Percentiles rank a stretch among this genome's conserved stretches.
Evolutionary conservation across 2,888 invertebrate genomes (phyloP).

Genomic region (Drosophila infuscata): DNA sequence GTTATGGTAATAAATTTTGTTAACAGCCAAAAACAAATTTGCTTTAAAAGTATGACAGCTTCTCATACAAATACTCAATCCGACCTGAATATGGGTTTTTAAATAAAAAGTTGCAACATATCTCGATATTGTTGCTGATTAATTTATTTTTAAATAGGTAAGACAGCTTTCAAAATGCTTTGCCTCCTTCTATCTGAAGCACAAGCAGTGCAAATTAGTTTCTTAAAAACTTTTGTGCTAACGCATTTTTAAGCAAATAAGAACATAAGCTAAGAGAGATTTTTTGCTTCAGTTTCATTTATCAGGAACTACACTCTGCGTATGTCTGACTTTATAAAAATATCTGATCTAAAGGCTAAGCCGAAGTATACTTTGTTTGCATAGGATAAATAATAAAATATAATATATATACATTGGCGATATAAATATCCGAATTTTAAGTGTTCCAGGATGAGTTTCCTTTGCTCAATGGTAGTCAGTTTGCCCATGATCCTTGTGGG

Average conservation of each 20-base stretch:
- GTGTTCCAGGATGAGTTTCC: too few relatives aligned
- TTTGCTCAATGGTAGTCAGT: too few relatives aligned
- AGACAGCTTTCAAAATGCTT: not conserved
- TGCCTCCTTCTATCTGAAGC: too few relatives aligned
- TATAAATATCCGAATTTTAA: too few relatives aligned
- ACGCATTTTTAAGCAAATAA: not conserved
- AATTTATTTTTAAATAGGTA: not conserved
- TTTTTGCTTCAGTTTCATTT: not conserved
- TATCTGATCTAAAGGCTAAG: not conserved
- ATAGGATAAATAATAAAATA: not conserved
- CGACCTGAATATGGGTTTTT: not conserved
- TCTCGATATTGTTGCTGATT: not conserved
- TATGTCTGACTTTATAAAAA: not conserved
- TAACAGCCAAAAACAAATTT: not conserved
- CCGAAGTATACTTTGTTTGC: not conserved
- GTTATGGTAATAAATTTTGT: not conserved
- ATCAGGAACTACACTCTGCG: too few relatives aligned
- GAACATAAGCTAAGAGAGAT: not conserved
- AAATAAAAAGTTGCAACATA: not conserved
- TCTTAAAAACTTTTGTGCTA: too few relatives aligned
- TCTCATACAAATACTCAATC: not conserved
- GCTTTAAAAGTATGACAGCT: not conserved
- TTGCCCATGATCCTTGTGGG: too few relatives aligned
- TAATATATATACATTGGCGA: too few relatives aligned
- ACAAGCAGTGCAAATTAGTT: too few relatives aligned